Base-by-base conservation (phyloP, 2,888 invertebrate genomes). In the Bombylius major region DNA sequence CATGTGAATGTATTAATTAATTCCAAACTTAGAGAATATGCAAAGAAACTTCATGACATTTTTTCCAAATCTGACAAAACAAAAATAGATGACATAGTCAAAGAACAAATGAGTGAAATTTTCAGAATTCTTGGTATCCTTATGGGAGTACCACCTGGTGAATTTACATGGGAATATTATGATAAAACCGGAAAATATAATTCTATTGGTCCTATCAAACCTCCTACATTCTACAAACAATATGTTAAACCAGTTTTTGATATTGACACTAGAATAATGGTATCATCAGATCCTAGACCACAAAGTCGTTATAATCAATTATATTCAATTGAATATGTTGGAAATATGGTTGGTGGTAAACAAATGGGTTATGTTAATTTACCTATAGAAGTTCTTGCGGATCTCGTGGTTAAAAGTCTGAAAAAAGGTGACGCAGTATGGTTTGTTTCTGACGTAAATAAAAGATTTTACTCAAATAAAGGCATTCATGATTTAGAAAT, bases 401-500 rank as follows among this genome's bases (percentile, higher is more conserved):
- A 86, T 68, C 77, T 83, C 42, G 85, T 87, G 3, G 83, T 82
- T 9, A 83, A 84, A 58, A 89, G 90, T 55, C 85, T 94, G 61
- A 80, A 83, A 60, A 81, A 82, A 4, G 86, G 87, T 2, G 90
- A 92, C 69, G 83, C 92, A 1, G 92, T 94, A 1, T 94, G 93
- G 93, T 93, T 93, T 70, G 93, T 93, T 0, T 92, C 90, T 70
- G 92, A 93, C 67, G 89, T 92, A 3, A 82, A 82, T 61, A 91
- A 92, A 73, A 75, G 88, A 54, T 87, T 87, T 69, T 84, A 86
- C 53, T 75, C 81, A 47, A 89, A 89, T 65, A 82, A 83, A 61
- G 91, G 91, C 11, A 80, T 90, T 13, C 83, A 87, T 64, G 90
- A 90, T 69, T 73, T 89, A 46, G 79, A 82, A 64, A 80, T 86